phyloP scores from a whole-genome alignment of 2,113 vertebrate species.

The Nymphicus hollandicus region DNA sequence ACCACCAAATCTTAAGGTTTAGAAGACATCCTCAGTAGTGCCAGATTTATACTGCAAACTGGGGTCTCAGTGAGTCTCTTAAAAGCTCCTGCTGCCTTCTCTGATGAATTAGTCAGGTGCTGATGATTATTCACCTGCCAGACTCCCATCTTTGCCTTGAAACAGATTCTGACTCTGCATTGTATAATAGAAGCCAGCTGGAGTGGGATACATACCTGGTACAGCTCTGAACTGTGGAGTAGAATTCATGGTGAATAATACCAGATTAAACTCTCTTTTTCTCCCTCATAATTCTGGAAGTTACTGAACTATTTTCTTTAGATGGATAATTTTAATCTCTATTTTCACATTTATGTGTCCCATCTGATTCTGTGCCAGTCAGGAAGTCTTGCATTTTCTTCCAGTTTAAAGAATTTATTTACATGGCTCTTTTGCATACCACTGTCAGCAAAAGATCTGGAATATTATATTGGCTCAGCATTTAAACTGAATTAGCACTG shows the following conservation, averaged over 20 bases:
- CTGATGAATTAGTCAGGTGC: background rate
- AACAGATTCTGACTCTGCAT: background rate
- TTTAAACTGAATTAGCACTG: background rate
- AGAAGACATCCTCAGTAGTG: background rate
- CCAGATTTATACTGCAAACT: background rate
- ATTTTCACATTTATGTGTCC: background rate
- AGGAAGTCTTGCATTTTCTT: background rate
- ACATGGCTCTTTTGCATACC: background rate
- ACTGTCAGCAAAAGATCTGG: background rate
- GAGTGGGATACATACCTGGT: background rate
- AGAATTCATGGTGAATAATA: background rate
- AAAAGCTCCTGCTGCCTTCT: background rate
- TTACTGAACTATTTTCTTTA: background rate
- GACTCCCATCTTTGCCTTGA: background rate
- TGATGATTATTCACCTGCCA: background rate
- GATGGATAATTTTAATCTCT: background rate
- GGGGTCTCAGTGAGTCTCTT: background rate
- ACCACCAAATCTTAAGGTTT: background rate
- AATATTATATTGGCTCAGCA: background rate
- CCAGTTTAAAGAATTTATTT: background rate
- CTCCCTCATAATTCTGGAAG: background rate
- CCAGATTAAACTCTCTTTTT: background rate
- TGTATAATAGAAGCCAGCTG: background rate
- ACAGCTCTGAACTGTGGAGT: background rate
- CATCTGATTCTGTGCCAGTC: background rate